Base-by-base conservation (phyloP, 2,888 invertebrate genomes). In the Diachrysia chrysitis region DNA sequence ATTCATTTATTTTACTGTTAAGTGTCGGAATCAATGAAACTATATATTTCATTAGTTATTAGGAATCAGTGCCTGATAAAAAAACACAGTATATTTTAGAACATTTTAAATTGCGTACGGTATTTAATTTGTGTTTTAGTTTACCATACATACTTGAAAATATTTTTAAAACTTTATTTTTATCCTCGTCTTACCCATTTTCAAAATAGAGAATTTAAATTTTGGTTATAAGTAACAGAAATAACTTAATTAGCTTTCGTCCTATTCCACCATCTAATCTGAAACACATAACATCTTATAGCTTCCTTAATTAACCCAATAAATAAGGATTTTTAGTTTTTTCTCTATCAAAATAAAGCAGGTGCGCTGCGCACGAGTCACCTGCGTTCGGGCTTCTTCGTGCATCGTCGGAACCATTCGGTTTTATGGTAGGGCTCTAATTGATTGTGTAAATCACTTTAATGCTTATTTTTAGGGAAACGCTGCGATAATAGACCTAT, bases 401-500 rank as follows among this genome's bases (percentile, higher is more conserved):
- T n/a, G 17, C 7, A 53, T 69, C 63, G 55, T 65, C 79, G 69
- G 68, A 35, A 59, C 54, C 68, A 58, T 69, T 73, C 66, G 79
- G 66, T 70, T 81, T 78, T 76, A 81, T 69, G 60, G 53, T 53
- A n/a, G 42, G 63, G 57, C 53, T 69, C 65, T 73, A 80, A 80
- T 80, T 72, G 65, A 78, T 82, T 67, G 57, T 51, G 58, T 81
- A 82, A 80, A 78, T 81, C 73, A 77, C 68, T 66, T 70, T 73
- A 77, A 73, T 75, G 32, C 32, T 58, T 55, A 58, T 46, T 65
- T 73, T 73, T 60, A 25, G 46, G 62, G 58, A 58, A 66, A 58
- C 60, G 66, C 65, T 63, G 29, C 51, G 56, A 58, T 73, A 72
- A 63, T 58, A 9, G 25, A 23, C 29, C 37, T 61, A 64, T 78